A percentile compares a stretch with the other conserved stretches of the same genome.
Evolutionary conservation across 53 echinoderm and acorn worm species (phyloP).

Genomic region (Echinometra lucunter): DNA sequence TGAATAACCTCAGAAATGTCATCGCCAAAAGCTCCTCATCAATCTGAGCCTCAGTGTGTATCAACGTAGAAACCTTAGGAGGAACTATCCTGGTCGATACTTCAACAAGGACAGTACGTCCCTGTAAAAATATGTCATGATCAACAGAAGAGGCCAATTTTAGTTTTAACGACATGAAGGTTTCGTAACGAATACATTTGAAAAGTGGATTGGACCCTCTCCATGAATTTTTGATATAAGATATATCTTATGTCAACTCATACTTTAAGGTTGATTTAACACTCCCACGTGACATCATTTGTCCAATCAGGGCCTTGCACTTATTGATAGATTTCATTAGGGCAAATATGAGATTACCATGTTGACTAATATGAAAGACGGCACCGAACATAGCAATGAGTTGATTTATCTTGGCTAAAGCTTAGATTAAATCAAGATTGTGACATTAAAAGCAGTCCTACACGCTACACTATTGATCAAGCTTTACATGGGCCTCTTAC

Average conservation of each 20-base stretch:
- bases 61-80: background rate
- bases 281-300: background rate
- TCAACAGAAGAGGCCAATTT: background rate
- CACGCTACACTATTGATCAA: background rate
- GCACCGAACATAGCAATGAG: background rate
- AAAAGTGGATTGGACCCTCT: too few species aligned
- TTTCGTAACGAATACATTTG: too few species aligned
- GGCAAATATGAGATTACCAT: background rate
- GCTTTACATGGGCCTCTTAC: background rate
- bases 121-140: background rate
- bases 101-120: background rate
- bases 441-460: background rate
- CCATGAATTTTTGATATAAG: too few species aligned
- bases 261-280: background rate
- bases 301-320: background rate
- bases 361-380: background rate
- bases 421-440: slow-evolving; percentile 37
- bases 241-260: background rate
- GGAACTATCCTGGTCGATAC: background rate
- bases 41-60: too few species aligned
- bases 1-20: background rate
- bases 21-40: too few species aligned
- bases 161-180: background rate
- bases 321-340: background rate
- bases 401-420: background rate